Conservation (phyloP, 1,140 invertebrate species). For the Bactericera cockerelli region DNA sequence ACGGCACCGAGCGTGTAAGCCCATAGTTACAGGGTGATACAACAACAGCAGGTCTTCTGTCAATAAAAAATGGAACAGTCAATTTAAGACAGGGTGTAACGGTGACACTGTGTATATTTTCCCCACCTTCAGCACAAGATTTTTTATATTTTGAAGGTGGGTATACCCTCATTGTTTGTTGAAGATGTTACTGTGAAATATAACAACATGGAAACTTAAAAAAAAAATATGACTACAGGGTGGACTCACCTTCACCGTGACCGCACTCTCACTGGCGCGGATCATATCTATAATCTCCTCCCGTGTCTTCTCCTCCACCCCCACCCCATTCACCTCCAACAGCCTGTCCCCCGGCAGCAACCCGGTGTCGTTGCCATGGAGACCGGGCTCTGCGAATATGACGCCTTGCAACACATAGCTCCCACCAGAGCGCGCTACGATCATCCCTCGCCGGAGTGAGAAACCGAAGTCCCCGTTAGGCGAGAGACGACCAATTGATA, state of each 20-base stretch:
- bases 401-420: conserved; percentile 40
- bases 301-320: conserved; percentile 66
- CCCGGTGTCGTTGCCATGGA: conserved; percentile 60
- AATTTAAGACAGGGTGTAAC: neutral
- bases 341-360: conserved; percentile 82
- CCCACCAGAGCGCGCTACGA: conserved; percentile 40
- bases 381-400: conserved; percentile 83
- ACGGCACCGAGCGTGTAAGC: neutral
- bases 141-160: too few species aligned
- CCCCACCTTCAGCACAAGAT: too few species aligned
- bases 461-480: conserved; percentile 88
- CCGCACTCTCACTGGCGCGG: conserved; percentile 60
- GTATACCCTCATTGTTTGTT: too few species aligned
- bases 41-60: neutral
- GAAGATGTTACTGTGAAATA: too few species aligned
- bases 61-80: neutral
- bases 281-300: conserved; percentile 91
- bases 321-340: conserved; percentile 74
- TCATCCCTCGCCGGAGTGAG: conserved; percentile 71
- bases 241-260: conserved; percentile 62
- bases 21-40: neutral
- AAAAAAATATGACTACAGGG: too few species aligned
- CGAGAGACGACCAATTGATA: conserved; percentile 66
- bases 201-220: too few species aligned
- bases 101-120: too few species aligned